Evolutionary conservation across 2,888 invertebrate genomes (phyloP), one percentile per base, ranked within the genome.

Genomic region (Ypsolopha sequella): DNA sequence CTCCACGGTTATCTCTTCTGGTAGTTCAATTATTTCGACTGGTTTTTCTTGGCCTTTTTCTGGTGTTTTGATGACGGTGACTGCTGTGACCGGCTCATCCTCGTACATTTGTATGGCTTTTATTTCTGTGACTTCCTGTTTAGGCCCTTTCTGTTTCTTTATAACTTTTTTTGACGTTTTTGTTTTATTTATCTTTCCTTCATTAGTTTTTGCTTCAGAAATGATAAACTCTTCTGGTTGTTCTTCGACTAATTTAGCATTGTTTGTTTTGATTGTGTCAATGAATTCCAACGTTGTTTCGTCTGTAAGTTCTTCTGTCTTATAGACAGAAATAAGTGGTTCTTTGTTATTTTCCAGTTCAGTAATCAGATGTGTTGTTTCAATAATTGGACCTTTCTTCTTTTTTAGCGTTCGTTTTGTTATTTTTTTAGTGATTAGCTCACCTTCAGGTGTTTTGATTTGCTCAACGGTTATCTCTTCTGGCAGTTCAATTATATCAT

Each of bases 371-470:
- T 36, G 7, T 50, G 57, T 59, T 41, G 53, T 48, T 54, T 54
- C 55, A 52, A 62, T 58, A 54, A 61, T 62, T 6, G 65, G 63
- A 7, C 63, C 53, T 76, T 52, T 75, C 77, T 50, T 80, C 58
- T 14, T 84, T 76, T 61, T 80, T 34, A 77, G 71, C 1, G 68
- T 57, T 6, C 68, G 60, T 48, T 65, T 68, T 1, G 59, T 58
- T 6, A 54, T 54, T 14, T 60, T 61, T 50, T 63, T 65, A 39
- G 61, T 60, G 54, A 71, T 74, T n/a, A 63, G 41, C 33, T 55
- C 39, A 46, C 52, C 48, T 36, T 53, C 50, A 24, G 55, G 56
- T 46, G 48, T 60, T 36, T 52, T 38, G 0, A 44, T 36, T 34
- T 60, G 55, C 44, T 61, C 57, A 1, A 63, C 52, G 48, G 63